Percentiles rank a stretch among this genome's conserved stretches.
These are phyloP conservation scores for Drosophila elegans DNA, from an alignment of 1,140 invertebrate species.

Conservation along the genomic window DNA sequence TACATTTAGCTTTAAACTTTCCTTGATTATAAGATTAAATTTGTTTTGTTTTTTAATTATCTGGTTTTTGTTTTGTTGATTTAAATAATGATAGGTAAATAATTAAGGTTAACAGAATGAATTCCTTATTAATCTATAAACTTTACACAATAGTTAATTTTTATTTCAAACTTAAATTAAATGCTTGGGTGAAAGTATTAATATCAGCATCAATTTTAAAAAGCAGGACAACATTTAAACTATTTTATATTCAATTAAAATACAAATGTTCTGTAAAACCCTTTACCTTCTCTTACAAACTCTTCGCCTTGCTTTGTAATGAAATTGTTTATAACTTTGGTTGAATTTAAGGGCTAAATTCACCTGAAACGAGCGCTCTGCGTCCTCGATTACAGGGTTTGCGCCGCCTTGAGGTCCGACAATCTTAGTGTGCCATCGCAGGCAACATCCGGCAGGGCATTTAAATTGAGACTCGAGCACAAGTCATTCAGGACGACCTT, in stretches of 20 bases:
- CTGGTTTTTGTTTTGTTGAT: no score
- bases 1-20: not conserved
- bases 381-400: conserved; percentile 13
- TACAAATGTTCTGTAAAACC: no score
- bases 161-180: no score
- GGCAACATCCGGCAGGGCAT: conserved; percentile 31
- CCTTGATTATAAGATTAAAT: not conserved
- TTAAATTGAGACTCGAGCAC: conserved; percentile 34
- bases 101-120: no score
- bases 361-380: not conserved
- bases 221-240: no score
- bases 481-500: conserved; percentile 43
- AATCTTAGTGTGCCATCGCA: conserved; percentile 57
- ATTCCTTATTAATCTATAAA: no score
- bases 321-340: not conserved
- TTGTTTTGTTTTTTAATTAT: not conserved
- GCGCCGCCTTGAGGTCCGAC: conserved; percentile 5
- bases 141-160: no score
- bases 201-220: no score
- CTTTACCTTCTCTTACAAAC: no score
- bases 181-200: no score
- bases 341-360: not conserved
- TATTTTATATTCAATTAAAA: no score
- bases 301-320: not conserved
- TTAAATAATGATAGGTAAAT: no score